These are phyloP conservation scores for Jacana jacana DNA, from an alignment of 2,113 vertebrate genomes.

Conservation along the genomic window DNA sequence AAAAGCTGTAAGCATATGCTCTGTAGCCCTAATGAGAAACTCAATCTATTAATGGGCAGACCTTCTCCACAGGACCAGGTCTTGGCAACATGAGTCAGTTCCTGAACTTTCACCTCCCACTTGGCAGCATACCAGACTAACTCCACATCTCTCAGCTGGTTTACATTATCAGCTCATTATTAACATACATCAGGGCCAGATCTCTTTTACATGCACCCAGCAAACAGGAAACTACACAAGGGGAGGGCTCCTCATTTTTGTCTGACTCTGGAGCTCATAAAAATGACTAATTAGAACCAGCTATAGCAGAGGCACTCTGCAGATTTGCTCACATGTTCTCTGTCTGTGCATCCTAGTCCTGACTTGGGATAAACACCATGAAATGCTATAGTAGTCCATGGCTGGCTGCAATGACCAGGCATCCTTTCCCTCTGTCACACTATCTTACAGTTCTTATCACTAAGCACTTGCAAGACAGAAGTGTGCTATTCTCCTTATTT, in stretches of 20 bases:
- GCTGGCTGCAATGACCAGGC: not conserved
- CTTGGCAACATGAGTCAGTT: slow-evolving; percentile 65
- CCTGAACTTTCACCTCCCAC: slow-evolving; percentile 67
- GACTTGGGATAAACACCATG: not conserved
- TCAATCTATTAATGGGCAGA: slow-evolving; percentile 57
- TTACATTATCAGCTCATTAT: slow-evolving; percentile 73
- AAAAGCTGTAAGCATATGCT: slow-evolving; percentile 42
- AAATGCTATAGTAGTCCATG: not conserved
- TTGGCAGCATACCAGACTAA: slow-evolving; percentile 61
- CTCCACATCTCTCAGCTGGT: slow-evolving; percentile 65
- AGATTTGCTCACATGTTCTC: not conserved
- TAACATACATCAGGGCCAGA: slow-evolving; percentile 66
- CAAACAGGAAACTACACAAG: slow-evolving; percentile 67
- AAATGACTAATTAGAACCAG: slow-evolving; percentile 70
- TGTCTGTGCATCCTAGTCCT: not conserved
- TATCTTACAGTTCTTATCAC: not conserved
- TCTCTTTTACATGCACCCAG: slow-evolving; percentile 59
- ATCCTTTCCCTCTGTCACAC: not conserved
- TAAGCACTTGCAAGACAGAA: not conserved
- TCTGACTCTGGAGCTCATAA: slow-evolving; percentile 66
- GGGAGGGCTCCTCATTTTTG: slow-evolving; percentile 60
- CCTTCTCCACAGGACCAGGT: slow-evolving; percentile 49
- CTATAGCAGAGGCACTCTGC: not conserved
- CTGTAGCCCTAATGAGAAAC: slow-evolving; percentile 66
- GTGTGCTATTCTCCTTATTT: not conserved